Conservation (phyloP, 1,140 invertebrate species). For the Octopus sinensis region DNA sequence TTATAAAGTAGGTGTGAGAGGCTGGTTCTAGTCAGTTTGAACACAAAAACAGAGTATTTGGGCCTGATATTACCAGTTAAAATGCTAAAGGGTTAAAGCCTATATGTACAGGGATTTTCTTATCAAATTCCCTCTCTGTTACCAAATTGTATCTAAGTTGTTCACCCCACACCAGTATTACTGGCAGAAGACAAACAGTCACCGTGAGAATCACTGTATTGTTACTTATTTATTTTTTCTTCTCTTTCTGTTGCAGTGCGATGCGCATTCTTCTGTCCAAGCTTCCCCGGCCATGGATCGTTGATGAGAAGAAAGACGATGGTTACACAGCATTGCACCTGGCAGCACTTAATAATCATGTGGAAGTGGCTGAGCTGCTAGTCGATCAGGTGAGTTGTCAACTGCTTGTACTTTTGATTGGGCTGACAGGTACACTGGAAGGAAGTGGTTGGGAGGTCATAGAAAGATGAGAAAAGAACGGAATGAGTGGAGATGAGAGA, state of each 20-base stretch:
- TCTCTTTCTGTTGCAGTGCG: slow-evolving; percentile 68
- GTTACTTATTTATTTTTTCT: slow-evolving; percentile 17
- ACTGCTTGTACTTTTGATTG: not conserved
- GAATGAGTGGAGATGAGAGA: too few species aligned
- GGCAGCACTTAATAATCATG: slow-evolving; percentile 94
- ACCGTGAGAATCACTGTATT: not conserved
- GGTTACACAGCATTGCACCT: slow-evolving; percentile 94
- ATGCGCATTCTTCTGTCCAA: slow-evolving; percentile 91
- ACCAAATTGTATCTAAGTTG: too few species aligned
- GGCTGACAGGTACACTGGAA: not conserved
- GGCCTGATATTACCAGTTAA: too few species aligned
- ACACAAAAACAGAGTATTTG: too few species aligned
- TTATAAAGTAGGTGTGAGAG: too few species aligned
- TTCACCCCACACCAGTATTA: too few species aligned
- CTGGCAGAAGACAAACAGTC: too few species aligned
- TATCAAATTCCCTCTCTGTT: too few species aligned
- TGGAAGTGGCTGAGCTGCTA: slow-evolving; percentile 90
- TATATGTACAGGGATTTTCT: too few species aligned
- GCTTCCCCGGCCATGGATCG: slow-evolving; percentile 90
- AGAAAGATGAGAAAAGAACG: not conserved
- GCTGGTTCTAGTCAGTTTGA: too few species aligned
- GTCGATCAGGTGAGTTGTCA: slow-evolving; percentile 51
- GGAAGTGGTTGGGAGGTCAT: not conserved
- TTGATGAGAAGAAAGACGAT: slow-evolving; percentile 97
- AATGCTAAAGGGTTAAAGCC: too few species aligned